Evolutionary conservation across 2,888 invertebrate species (phyloP).

Genomic region (Perizoma flavofasciatum): DNA sequence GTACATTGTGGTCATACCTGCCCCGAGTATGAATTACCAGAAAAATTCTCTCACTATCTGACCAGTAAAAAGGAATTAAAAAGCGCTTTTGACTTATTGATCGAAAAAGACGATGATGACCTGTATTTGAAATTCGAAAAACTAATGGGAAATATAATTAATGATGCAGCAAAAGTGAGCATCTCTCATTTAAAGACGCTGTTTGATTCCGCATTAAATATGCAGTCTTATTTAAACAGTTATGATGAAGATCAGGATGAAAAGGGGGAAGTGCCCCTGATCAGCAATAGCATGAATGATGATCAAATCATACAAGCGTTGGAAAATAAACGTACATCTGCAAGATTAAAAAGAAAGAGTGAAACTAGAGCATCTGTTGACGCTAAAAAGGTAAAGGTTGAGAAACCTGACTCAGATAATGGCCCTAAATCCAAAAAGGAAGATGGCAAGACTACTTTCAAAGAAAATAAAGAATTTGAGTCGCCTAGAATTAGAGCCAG

Average conservation of each 20-base stretch:
- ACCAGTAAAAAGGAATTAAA: conserved; percentile 4
- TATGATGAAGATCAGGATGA: conserved; percentile 41
- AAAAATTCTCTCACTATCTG: conserved; percentile 36
- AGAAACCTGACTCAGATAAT: conserved; percentile 3
- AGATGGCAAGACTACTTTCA: conserved; percentile 4
- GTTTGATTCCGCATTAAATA: conserved; percentile 56
- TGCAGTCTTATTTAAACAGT: conserved; percentile 52
- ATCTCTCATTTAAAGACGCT: conserved; percentile 47
- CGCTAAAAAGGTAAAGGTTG: conserved; percentile 33
- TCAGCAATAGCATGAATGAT: conserved; percentile 42
- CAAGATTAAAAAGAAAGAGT: conserved; percentile 38
- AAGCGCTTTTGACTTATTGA: background rate
- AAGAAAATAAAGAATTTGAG: conserved; percentile 28
- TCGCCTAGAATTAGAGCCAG: conserved; percentile 10
- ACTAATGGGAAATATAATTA: conserved; percentile 51
- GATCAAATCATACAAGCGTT: conserved; percentile 48
- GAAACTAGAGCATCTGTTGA: conserved; percentile 39
- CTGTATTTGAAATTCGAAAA: conserved; percentile 56
- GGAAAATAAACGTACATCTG: conserved; percentile 36
- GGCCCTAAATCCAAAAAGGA: conserved; percentile 17
- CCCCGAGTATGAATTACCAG: conserved; percentile 38
- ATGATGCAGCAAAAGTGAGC: conserved; percentile 52
- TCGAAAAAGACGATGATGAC: conserved; percentile 31
- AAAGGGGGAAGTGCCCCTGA: background rate
- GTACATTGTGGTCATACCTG: conserved; percentile 53